These are phyloP conservation scores for Porphyrio hochstetteri DNA, from an alignment of 2,113 vertebrate genomes.

Conservation along the genomic window DNA sequence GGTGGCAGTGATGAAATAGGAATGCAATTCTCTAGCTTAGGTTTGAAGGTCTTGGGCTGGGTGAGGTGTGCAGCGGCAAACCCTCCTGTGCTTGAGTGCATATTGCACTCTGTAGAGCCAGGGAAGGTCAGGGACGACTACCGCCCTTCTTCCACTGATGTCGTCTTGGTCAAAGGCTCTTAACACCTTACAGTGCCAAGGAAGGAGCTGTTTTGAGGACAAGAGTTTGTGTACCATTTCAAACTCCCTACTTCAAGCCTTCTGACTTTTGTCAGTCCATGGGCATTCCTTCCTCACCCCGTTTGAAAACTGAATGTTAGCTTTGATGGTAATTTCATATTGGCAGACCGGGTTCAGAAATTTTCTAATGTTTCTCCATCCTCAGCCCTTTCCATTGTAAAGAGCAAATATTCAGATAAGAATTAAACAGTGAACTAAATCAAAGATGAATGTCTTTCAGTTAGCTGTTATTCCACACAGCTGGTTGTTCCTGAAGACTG, in stretches of 20 bases:
- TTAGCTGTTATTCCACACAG: not conserved
- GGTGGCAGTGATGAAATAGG: not conserved
- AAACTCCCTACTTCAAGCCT: not conserved
- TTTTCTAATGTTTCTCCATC: not conserved
- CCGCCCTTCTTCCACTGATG: not conserved
- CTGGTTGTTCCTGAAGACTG: not conserved
- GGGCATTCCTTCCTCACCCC: not conserved
- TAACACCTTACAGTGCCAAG: not conserved
- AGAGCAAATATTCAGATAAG: not conserved
- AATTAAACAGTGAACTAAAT: not conserved
- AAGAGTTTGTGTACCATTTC: not conserved
- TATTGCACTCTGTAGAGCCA: not conserved
- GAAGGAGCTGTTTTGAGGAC: not conserved
- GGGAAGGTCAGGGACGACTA: not conserved
- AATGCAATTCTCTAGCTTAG: not conserved
- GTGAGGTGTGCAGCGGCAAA: not conserved
- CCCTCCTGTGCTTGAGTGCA: fast-evolving
- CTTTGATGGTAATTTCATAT: not conserved
- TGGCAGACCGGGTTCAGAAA: not conserved
- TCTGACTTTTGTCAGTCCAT: not conserved
- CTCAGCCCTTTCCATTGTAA: not conserved
- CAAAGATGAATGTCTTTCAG: not conserved
- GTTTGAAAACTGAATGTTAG: not conserved
- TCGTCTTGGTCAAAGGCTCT: not conserved
- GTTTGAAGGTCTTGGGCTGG: fast-evolving